Conservation (phyloP, 2,888 invertebrate genomes). For the Linnaemya vulpina region DNA sequence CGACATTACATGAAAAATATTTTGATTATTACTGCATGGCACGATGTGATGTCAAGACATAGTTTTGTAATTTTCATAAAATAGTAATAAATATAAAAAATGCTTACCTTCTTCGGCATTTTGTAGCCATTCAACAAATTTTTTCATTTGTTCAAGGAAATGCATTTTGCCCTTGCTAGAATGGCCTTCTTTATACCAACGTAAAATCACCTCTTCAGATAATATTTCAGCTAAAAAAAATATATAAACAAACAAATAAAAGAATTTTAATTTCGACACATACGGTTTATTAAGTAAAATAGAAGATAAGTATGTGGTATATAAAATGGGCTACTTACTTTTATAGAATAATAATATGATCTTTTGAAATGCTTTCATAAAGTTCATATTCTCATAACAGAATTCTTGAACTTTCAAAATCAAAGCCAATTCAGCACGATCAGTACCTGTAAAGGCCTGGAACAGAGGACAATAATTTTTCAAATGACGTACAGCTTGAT, state of each 20-base stretch:
- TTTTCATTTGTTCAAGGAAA: conserved; percentile 99
- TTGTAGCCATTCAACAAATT: conserved; percentile 98
- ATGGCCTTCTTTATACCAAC: conserved; percentile 98
- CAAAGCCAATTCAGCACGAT: conserved; percentile 93
- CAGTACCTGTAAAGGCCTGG: conserved; percentile 92
- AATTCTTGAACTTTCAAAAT: conserved; percentile 97
- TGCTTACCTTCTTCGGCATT: conserved; percentile 93
- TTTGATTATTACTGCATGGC: no score
- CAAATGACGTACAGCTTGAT: conserved; percentile 95
- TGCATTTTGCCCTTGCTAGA: conserved; percentile 97
- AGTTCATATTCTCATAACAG: conserved; percentile 99
- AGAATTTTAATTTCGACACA: background rate
- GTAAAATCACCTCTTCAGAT: conserved; percentile 96
- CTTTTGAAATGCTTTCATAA: conserved; percentile 99
- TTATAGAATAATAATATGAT: conserved; percentile 98
- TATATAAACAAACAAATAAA: background rate
- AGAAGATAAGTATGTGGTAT: no score
- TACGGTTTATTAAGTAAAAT: background rate
- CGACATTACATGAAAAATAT: no score
- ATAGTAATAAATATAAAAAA: background rate
- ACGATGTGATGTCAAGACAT: no score
- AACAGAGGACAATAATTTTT: conserved; percentile 93
- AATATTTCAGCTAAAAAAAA: conserved; percentile 90
- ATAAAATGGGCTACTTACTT: conserved; percentile 84
- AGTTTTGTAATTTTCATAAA: no score